Evolutionary conservation across 2,888 invertebrate species (phyloP), one percentile per base, ranked within the genome.

Genomic region (Epirrita christyi): DNA sequence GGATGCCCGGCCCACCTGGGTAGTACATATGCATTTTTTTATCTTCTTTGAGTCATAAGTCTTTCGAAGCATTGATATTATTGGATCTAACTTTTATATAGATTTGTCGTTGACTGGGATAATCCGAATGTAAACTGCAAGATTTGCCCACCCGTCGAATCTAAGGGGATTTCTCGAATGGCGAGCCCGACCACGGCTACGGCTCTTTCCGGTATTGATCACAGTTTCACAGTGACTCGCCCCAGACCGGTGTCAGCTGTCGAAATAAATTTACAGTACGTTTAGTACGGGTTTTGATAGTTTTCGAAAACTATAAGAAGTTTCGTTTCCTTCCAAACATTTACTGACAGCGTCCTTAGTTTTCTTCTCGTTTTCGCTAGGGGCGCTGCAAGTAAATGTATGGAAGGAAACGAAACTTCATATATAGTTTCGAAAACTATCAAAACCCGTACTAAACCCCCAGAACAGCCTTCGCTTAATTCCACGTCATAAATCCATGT

Each of bases 1-100:
- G 59, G 55, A 56, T 53, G 65, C 63, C 68, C 38, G 54, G 68
- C 67, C 68, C 71, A 70, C 75, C 71, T 70, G 67, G 62, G 46
- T 65, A 47, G 32, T 55, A 46, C 63, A 69, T 72, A 71, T 64
- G 58, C 65, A 70, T 74, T 69, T 69, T 47, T 53, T 45, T 54
- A 53, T 45, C 54, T 46, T 38, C 36, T 36, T 64, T 61, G 61
- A 48, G 59, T 54, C 51, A 59, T 41, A 51, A 45, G 47, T 57
- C 41, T 37, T 48, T 15, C 7, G n/a, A 36, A 15, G 45, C 28
- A 45, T 32, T 11, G n/a, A 41, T 13, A 27, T 53, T 53, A 58
- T 48, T 45, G 48, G 43, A 40, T 43, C 10, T 37, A 28, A 3
- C 21, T 21, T n/a, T 3, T 4, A 21, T 21, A 3, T 21, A 21